Base-by-base conservation (phyloP, 2,888 invertebrate genomes). In the Dicyrtomina minuta region DNA sequence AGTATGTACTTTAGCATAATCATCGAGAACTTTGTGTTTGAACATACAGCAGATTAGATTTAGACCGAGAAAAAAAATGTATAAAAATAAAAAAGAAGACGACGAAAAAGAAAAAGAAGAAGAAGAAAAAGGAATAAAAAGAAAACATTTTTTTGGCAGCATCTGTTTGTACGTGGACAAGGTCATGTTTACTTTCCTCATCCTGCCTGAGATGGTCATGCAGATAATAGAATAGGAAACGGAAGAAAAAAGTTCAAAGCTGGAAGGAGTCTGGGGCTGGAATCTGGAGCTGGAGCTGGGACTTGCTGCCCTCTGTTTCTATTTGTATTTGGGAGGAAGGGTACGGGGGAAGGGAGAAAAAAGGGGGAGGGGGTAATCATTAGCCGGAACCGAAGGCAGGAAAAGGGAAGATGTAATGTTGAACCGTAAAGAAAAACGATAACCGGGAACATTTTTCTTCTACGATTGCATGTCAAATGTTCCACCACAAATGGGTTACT, bases 371-470 rank as follows among this genome's bases (percentile, higher is more conserved):
- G 58, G 17, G 58, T 24, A 26, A 46, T 59, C 59, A 33, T 67
- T 59, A 61, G 26, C 61, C 61, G 61, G 61, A 61, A 46, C 61
- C 22, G 61, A 61, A 20, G 24, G 22, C 22, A 44, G 44, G 44
- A 13, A 61, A 46, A 44, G 26, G 61, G 22, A 46, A 22, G 24
- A 61, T 61, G 46, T 22, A 41, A 20, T 59, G 59, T 59, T 20
- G 39, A 59, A 22, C 27, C 20, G 43, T 61, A 61, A 61, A 61
- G 61, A 44, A 61, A 46, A 61, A 61, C 26, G 61, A 61, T 61
- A 61, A 61, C 46, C 44, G 46, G 61, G 46, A 46, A 39, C 39
- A 41, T 61, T 61, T 61, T 61, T n/a, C 41, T 20, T 61, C 26
- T 59, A 22, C 56, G 26, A 27, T 56, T 56, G 26, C 51, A 24